A percentile compares a stretch with the other conserved stretches of the same genome.
Conservation (phyloP, 2,113 vertebrate genomes). For the Phrynosoma blainvillii region DNA sequence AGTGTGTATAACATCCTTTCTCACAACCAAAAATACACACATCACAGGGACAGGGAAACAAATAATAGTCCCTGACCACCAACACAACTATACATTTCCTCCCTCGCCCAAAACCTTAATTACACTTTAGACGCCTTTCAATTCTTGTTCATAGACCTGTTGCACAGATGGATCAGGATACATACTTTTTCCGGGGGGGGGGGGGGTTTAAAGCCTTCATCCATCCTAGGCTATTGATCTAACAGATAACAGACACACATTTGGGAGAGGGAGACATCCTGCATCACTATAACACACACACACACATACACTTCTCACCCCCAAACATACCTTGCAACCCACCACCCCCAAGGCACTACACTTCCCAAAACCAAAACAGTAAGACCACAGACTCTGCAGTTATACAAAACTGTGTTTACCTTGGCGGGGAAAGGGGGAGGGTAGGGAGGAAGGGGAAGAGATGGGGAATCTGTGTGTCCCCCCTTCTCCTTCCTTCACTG, state of each 20-base stretch:
- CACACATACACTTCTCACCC: neutral
- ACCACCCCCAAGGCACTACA: neutral
- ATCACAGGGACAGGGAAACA: no score
- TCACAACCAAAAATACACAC: no score
- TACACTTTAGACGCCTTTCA: neutral
- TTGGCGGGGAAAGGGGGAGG: neutral
- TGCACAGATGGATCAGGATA: neutral
- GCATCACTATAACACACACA: neutral
- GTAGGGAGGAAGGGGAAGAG: neutral
- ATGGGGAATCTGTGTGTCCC: neutral
- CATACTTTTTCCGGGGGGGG: neutral
- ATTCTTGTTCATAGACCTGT: constrained; percentile 8
- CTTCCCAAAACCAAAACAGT: neutral
- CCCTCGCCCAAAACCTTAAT: neutral
- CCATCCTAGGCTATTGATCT: neutral
- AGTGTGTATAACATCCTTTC: no score
- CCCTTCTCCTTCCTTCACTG: constrained; percentile 9
- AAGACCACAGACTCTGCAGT: neutral
- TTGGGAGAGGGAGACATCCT: neutral
- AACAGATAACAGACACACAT: neutral
- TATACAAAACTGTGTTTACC: neutral
- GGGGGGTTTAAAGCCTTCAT: no score
- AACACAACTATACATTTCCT: neutral
- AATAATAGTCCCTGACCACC: neutral
- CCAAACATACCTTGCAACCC: neutral